Conservation (phyloP, 2,113 vertebrate genomes). For the Rhegmatorhina hoffmannsi region DNA sequence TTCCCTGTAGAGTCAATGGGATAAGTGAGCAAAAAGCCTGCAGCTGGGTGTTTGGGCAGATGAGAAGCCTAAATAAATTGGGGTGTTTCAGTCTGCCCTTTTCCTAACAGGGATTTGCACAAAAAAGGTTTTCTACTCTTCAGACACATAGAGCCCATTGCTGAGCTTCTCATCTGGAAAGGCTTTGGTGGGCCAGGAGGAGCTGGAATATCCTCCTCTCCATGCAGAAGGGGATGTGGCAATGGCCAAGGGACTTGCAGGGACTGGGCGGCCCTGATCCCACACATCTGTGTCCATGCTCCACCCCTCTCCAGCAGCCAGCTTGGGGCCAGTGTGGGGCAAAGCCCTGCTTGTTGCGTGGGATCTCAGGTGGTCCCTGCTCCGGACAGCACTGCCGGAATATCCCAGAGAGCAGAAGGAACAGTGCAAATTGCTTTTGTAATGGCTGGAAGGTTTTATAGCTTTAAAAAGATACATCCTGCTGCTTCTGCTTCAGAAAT, state of each 20-base stretch:
- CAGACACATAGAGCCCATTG: fast-evolving
- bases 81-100: background rate
- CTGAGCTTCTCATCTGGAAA: background rate
- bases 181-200: background rate
- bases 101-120: background rate
- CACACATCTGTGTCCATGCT: fast-evolving
- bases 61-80: background rate
- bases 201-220: background rate
- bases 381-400: fast-evolving
- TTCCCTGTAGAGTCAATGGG: background rate
- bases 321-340: background rate
- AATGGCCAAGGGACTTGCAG: fast-evolving
- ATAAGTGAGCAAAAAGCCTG: background rate
- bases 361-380: background rate
- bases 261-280: background rate
- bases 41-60: background rate
- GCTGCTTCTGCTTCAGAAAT: background rate
- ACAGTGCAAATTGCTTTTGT: background rate
- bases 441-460: background rate
- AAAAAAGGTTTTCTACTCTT: background rate
- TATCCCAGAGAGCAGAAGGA: background rate
- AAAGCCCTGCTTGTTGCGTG: fast-evolving
- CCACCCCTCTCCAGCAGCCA: background rate
- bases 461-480: background rate
- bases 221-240: fast-evolving